Conservation (phyloP, 2,888 invertebrate species). For the Drosophila paranaensis region DNA sequence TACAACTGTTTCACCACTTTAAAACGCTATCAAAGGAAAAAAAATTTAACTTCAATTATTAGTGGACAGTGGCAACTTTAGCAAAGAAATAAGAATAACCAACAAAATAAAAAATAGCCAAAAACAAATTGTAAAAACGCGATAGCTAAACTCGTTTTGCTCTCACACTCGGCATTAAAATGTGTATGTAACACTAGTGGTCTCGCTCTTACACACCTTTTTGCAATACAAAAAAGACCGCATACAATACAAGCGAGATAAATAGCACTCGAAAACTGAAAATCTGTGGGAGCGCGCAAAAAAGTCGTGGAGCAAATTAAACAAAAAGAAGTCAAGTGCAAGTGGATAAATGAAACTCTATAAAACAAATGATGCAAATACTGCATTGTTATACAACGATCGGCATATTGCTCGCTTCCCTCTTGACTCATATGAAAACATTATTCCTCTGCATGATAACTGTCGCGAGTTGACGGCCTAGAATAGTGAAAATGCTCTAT, state of each 20-base stretch:
- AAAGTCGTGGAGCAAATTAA: constrained; percentile 50
- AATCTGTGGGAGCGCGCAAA: constrained; percentile 60
- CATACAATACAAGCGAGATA: constrained; percentile 60
- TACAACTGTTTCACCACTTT: constrained; percentile 24
- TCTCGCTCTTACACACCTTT: constrained; percentile 49
- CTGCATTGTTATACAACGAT: background rate
- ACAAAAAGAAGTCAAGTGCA: constrained; percentile 49
- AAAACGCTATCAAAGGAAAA: constrained; percentile 6
- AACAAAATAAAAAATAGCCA: constrained; percentile 22
- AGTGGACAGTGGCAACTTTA: constrained; percentile 6
- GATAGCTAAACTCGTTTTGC: constrained; percentile 68
- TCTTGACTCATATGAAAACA: background rate
- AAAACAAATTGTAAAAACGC: constrained; percentile 71
- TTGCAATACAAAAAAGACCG: constrained; percentile 62
- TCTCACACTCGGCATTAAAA: constrained; percentile 74
- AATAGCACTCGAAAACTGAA: constrained; percentile 48
- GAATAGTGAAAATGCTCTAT: constrained; percentile 13
- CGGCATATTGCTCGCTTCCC: no score
- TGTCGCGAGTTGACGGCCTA: background rate
- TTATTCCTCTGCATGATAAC: background rate
- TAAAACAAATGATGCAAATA: constrained; percentile 10
- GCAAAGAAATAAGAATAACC: constrained; percentile 24
- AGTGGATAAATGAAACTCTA: constrained; percentile 44
- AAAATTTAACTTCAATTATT: constrained; percentile 8
- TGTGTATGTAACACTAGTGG: constrained; percentile 63